phyloP scores from a whole-genome alignment of 2,888 invertebrate genomes.

The Sthenelais limicola region DNA sequence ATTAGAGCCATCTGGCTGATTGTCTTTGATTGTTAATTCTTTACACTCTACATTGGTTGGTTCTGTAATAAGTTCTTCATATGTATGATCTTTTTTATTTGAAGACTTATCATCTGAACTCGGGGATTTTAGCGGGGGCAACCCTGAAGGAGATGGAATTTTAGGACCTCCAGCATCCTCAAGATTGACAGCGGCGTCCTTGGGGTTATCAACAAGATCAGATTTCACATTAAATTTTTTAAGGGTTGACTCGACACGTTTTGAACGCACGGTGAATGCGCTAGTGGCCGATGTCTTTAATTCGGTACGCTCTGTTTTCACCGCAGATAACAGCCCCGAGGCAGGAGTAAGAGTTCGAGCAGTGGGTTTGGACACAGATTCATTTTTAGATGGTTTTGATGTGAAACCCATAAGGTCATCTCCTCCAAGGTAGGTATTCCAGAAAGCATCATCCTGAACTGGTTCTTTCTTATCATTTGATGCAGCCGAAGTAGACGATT shows the following conservation, averaged over 20 bases:
- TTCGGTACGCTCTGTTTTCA: constrained; percentile 1
- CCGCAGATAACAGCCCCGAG: not conserved
- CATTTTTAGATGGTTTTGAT: constrained; percentile 3
- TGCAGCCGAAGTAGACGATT: not conserved
- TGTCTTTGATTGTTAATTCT: too few species aligned
- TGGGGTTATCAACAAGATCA: not conserved
- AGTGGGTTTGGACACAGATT: constrained; percentile 19
- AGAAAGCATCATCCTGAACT: not conserved
- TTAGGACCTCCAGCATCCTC: too few species aligned
- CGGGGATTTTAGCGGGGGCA: too few species aligned
- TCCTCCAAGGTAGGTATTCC: constrained; percentile 6
- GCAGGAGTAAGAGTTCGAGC: not conserved
- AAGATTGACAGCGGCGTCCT: too few species aligned
- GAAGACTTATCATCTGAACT: too few species aligned
- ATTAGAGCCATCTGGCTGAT: too few species aligned
- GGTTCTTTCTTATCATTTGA: not conserved
- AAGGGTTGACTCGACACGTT: constrained; percentile 9
- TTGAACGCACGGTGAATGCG: constrained; percentile 21
- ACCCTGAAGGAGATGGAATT: too few species aligned
- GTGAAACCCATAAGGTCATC: constrained; percentile 20
- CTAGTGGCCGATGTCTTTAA: constrained; percentile 21
- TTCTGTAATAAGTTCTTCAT: too few species aligned
- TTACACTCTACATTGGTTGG: too few species aligned
- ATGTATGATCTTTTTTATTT: too few species aligned
- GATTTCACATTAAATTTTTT: not conserved